Base-by-base conservation (phyloP, 2,797 vertebrate genomes). In the Vireo griseus region DNA sequence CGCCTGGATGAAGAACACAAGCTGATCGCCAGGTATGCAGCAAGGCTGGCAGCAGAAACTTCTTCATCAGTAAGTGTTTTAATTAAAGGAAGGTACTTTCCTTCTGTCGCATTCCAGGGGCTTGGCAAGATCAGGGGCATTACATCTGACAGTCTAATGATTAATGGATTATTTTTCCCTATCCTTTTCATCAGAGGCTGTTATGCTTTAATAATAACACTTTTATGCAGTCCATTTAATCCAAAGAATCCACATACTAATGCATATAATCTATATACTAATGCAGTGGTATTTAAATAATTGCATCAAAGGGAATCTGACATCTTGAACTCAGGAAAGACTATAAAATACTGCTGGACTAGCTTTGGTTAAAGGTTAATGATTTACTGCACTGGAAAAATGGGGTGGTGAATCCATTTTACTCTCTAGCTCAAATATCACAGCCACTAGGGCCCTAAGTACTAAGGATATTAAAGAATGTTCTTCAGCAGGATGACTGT, bases 11-110 rank as follows among this genome's bases (percentile, higher is more conserved):
- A 99, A 97, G 99, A 99, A 54, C 99, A 99, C 97, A 98, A 98
- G 95, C 98, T 99, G 97, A 99, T 99, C 77, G 99, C 99, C 96
- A 99, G 99, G 97, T 99, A 99, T 9, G 99, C 99, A 90, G 99
- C 99, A 86, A 98, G 99, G 96, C 98, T 99, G 97, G 99, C 99
- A 95, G 99, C 99, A 92, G 99, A 99, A 97, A 98, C 98, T 92
- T 97, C 98, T 45, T 97, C 98, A 83, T 97, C 97, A 97, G 99
- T 99, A 98, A 99, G 99, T 98, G 95, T 86, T 96, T 86, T 86
- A 85, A 95, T 86, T 88, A 84, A 92, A 62, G 73, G 72, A 71
- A 93, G 86, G 61, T 66, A 29, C 37, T 93, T 95, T 65, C 77
- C 80, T 90, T 80, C 79, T 94, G 72, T 93, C 5, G 0, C 79